These are phyloP conservation scores for Caenorhabditis sp. DNA, from an alignment of 2,888 invertebrate species.

Conservation along the genomic window DNA sequence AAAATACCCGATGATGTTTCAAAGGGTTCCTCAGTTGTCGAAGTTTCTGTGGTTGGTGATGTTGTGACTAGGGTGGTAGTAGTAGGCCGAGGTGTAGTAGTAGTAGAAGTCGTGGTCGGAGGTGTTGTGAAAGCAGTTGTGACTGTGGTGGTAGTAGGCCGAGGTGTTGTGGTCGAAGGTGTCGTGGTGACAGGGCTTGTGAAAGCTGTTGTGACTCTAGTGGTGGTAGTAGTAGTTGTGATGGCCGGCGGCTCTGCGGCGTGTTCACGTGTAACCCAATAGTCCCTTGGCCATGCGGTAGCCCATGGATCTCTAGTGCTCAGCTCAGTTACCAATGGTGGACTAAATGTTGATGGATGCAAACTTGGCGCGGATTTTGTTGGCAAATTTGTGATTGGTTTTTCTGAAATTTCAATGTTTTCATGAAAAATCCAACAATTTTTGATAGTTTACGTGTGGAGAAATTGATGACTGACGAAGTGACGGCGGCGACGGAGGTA, in stretches of 20 bases:
- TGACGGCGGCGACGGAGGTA: conserved; percentile 15
- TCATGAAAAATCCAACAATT: neutral
- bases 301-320: neutral
- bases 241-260: no score
- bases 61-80: neutral
- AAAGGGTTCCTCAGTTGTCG: conserved; percentile 4
- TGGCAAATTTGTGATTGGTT: conserved; percentile 23
- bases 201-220: neutral
- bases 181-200: neutral
- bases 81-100: conserved; percentile 2
- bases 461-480: conserved; percentile 9
- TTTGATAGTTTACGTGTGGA: conserved; percentile 14
- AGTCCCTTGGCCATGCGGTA: neutral
- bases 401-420: no score
- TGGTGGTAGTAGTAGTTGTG: neutral
- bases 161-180: no score
- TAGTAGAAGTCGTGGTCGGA: no score
- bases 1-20: neutral
- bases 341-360: conserved; percentile 34
- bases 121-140: neutral
- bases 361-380: conserved; percentile 20
- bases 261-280: neutral
- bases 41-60: neutral
- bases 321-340: conserved; percentile 29
- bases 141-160: neutral